These are phyloP conservation scores for Lepidothrix coronata DNA, from an alignment of 2,113 vertebrate species.

Conservation along the genomic window DNA sequence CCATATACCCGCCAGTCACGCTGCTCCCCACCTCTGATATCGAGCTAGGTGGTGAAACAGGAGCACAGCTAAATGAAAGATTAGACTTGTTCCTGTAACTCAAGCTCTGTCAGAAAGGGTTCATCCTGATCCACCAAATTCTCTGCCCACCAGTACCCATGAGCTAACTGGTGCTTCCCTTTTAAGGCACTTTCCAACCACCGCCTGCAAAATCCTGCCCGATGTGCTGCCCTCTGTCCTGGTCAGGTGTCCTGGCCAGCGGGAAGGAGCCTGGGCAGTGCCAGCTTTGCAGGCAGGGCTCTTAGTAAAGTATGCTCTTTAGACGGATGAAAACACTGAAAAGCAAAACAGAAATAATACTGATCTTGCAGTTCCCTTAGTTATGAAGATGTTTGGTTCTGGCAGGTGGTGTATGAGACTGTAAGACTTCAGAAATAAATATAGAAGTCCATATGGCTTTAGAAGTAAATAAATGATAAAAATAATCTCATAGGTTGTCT, in stretches of 20 bases:
- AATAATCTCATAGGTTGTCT: not conserved
- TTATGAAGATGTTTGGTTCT: not conserved
- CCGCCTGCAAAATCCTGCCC: not conserved
- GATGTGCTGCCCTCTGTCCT: accelerated
- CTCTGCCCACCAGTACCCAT: not conserved
- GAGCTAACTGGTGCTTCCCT: not conserved
- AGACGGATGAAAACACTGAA: not conserved
- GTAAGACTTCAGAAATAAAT: not conserved
- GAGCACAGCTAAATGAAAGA: not conserved
- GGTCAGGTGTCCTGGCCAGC: too few relatives aligned
- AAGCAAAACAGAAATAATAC: not conserved
- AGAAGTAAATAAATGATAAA: not conserved
- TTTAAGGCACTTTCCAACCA: not conserved
- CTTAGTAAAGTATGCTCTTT: accelerated
- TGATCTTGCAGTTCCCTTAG: not conserved
- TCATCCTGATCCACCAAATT: not conserved
- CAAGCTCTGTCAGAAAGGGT: not conserved
- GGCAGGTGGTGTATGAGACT: not conserved
- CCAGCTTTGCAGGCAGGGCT: not conserved
- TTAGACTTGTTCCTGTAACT: not conserved
- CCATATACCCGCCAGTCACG: not conserved
- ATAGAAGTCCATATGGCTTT: not conserved
- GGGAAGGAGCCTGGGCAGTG: accelerated
- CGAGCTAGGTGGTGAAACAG: not conserved
- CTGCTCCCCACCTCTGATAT: accelerated